Base-by-base conservation (phyloP, 2,113 vertebrate genomes). In the Siniperca knerii region DNA sequence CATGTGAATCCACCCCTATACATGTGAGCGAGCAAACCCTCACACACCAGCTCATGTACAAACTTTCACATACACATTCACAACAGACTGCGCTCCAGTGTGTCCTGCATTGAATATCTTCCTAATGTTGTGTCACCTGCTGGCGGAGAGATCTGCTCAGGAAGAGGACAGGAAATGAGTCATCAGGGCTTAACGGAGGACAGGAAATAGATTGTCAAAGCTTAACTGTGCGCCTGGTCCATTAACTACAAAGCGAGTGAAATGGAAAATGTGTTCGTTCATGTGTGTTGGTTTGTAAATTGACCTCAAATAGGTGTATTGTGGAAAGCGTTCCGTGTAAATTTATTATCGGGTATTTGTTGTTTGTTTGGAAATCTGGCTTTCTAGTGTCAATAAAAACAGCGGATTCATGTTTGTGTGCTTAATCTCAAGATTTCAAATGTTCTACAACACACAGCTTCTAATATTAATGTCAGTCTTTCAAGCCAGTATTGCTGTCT, bases 111-210 rank as follows among this genome's bases (percentile, higher is more conserved):
- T 12, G 78, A 58, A 75, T 42, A 62, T 54, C 66, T 71, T 37
- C 52, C 66, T 64, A 77, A 83, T 80, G 61, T 84, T 68, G 69
- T 73, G 50, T 82, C 77, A 44, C 68, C 44, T 79, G 67, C 42
- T 16, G 21, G n/a, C 40, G 33, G 73, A 71, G 58, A 64, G 35
- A 75, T 23, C 66, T 55, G 72, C 50, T 62, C 60, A 50, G 64
- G 62, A 66, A n/a, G 13, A 13, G 75, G 55, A 84, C 84, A 74
- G 88, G 86, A 90, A 90, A 91, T 81, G 25, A 83, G 58, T 65
- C 50, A 61, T 77, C 52, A 48, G 40, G 52, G 67, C 35, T 85
- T 84, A 75, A 87, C 77, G 46, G 62, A 37, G 37, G 75, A 78
- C 85, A 84, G 84, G 90, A 89, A 90, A 79, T 82, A 35, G 73